Base-by-base conservation (phyloP, 2,113 vertebrate species). In the Tachycineta bicolor region DNA sequence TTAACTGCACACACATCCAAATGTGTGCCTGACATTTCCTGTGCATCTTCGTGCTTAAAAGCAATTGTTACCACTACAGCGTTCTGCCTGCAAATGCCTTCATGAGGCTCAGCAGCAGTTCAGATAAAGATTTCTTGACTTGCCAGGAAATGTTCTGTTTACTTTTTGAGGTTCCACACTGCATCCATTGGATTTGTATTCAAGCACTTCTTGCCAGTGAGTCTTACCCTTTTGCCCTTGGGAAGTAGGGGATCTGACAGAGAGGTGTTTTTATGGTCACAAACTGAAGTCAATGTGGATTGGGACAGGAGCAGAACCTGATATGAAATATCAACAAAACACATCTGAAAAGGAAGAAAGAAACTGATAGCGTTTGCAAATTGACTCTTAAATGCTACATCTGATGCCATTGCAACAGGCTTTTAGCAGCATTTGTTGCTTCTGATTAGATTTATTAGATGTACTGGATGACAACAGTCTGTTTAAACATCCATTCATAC, bases 371-470 rank as follows among this genome's bases (percentile, higher is more conserved):
- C 7, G 2, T 83, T 71, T 73, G 53, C 22, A 71, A 95, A 90
- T 47, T 59, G 60, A 75, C 79, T 89, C 41, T 47, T 55, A 63
- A 96, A 78, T 86, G 52, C 56, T 64, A 34, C 49, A 56, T 90
- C 43, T 84, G 83, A 89, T 95, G 62, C 46, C 60, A 22, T 2
- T 67, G n/a, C 49, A 89, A 4, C 34, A 85, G 60, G 49, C 90
- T 87, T 89, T 86, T 87, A 91, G 69, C 39, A 28, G 69, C 88
- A 63, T 95, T 86, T 64, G 37, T 94, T 95, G 46, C 87, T 86
- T 91, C 33, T 94, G 65, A 96, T 96, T 92, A 78, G 85, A 96
- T 97, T 96, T 95, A 64, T 43, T 26, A 47, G 67, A 86, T 87
- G 23, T 44, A 82, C 80, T 94, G 59, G 76, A 94, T 86, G 52